Conservation (phyloP, 1,140 invertebrate genomes). For the Sinella curviseta region DNA sequence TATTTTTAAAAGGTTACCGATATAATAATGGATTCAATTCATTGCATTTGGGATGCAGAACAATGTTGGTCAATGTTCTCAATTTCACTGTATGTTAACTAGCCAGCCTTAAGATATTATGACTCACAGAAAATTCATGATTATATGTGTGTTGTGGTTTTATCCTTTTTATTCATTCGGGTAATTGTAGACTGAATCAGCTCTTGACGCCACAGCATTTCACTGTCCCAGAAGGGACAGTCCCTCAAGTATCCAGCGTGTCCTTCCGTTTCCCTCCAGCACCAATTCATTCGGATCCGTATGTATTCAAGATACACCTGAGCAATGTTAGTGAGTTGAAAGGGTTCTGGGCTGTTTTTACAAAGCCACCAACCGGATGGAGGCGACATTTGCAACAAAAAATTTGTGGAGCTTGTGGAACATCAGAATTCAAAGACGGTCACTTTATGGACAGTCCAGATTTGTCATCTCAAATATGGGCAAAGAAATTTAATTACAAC, state of each 20-base stretch:
- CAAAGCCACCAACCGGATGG: not conserved
- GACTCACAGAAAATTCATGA: not conserved
- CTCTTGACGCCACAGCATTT: not conserved
- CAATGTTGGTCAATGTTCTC: constrained; percentile 26
- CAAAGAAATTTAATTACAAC: constrained; percentile 6
- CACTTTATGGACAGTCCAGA: not conserved
- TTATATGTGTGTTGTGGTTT: not conserved
- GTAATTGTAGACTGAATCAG: constrained; percentile 15
- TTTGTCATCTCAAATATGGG: not conserved
- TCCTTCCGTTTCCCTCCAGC: constrained; percentile 24
- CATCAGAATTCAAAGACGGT: not conserved
- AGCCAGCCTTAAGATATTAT: not conserved
- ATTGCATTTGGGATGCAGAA: constrained; percentile 1
- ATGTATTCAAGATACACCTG: not conserved
- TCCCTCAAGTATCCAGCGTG: not conserved
- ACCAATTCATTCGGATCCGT: not conserved
- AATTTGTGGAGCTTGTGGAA: constrained; percentile 1
- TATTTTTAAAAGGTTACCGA: constrained; percentile 7
- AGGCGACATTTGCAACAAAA: not conserved
- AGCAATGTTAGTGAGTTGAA: not conserved
- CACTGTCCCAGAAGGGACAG: not conserved
- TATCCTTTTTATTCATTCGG: not conserved
- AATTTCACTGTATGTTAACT: not conserved
- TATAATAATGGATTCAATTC: not conserved
- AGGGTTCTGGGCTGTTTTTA: not conserved